Percentiles rank a stretch among this genome's conserved stretches.
phyloP scores from a whole-genome alignment of 2,113 vertebrate species.

The Paedocypris sp. region DNA sequence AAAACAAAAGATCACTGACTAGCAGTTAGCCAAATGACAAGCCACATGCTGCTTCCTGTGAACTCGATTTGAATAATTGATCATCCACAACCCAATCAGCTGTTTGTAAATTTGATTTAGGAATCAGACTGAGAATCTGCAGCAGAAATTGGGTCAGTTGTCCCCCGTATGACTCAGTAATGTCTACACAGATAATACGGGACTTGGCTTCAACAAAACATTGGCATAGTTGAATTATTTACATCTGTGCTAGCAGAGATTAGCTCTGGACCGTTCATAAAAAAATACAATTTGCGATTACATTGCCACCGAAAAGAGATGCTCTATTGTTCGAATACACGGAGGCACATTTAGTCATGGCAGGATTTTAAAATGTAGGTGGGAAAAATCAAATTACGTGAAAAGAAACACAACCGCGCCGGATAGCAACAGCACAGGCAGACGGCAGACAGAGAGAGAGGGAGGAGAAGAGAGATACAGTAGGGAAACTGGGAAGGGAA shows the following conservation, averaged over 20 bases:
- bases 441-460: neutral
- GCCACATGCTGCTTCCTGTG: slow-evolving; percentile 5
- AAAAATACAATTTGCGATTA: slow-evolving; percentile 27
- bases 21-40: slow-evolving; percentile 11
- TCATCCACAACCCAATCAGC: neutral
- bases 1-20: slow-evolving; percentile 13
- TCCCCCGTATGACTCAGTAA: slow-evolving; percentile 15
- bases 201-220: slow-evolving; percentile 33
- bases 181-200: slow-evolving; percentile 20
- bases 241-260: slow-evolving; percentile 14
- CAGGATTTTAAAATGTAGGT: neutral
- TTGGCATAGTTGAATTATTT: slow-evolving; percentile 35
- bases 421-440: neutral
- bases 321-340: slow-evolving; percentile 6
- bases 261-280: neutral
- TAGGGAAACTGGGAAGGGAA: slow-evolving; percentile 37
- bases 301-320: slow-evolving; percentile 25
- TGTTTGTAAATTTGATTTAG: neutral
- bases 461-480: neutral
- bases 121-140: slow-evolving; percentile 1
- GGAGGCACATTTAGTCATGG: neutral
- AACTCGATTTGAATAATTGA: slow-evolving; percentile 23
- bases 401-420: too few relatives aligned
- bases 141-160: slow-evolving; percentile 18
- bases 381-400: too few relatives aligned